A percentile compares a stretch with the other conserved stretches of the same genome.
Conservation (phyloP, 2,113 vertebrate species). For the Grammomys surdaster region DNA sequence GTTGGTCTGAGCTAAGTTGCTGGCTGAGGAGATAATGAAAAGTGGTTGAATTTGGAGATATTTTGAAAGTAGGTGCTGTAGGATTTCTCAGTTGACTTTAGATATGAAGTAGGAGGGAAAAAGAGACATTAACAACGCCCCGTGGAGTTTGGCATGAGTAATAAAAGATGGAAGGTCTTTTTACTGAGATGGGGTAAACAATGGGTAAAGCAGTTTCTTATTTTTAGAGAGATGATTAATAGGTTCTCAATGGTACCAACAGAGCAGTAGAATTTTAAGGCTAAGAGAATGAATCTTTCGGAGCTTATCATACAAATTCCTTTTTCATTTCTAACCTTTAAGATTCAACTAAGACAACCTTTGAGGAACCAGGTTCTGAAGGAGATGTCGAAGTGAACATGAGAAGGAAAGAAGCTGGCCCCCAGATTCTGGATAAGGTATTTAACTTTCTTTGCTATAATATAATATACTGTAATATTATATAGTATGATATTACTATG, state of each 20-base stretch:
- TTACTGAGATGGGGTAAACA: not conserved
- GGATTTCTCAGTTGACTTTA: not conserved
- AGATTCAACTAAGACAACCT: not conserved
- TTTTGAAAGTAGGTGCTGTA: slow-evolving; percentile 34
- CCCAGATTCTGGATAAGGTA: not conserved
- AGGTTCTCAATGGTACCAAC: not conserved
- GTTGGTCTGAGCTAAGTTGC: not conserved
- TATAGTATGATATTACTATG: not conserved
- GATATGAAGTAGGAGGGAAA: not conserved
- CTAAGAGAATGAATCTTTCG: not conserved
- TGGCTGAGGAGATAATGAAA: not conserved
- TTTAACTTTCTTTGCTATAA: not conserved
- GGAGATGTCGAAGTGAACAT: not conserved
- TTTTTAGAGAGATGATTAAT: not conserved
- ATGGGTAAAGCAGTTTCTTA: not conserved
- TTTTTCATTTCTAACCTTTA: slow-evolving; percentile 8
- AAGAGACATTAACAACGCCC: not conserved
- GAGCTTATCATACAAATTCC: not conserved
- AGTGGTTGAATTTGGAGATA: not conserved
- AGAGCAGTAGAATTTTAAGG: not conserved
- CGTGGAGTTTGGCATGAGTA: not conserved
- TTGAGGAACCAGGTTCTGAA: not conserved
- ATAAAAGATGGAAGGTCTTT: not conserved
- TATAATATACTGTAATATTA: not conserved
- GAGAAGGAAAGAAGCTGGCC: not conserved